phyloP scores from a whole-genome alignment of 2,797 vertebrate species.

The Etheostoma nigrum region DNA sequence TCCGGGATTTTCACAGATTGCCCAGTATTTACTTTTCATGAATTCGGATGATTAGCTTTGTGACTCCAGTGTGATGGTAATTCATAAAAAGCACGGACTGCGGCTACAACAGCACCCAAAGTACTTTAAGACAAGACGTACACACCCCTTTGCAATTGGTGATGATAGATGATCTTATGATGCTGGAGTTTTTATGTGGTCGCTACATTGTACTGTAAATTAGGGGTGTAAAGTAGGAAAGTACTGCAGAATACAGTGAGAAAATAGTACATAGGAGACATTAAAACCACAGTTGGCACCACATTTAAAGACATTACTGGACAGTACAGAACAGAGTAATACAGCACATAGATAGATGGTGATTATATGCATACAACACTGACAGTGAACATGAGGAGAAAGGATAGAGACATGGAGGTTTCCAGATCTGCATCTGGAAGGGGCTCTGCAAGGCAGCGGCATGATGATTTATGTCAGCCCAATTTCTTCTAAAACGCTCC shows the following conservation, averaged over 20 bases:
- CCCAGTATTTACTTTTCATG: background rate
- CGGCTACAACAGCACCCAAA: slow-evolving; percentile 47
- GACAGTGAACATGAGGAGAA: slow-evolving; percentile 83
- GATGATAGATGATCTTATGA: slow-evolving; percentile 34
- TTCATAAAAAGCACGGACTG: slow-evolving; percentile 18
- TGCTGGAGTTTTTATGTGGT: slow-evolving; percentile 43
- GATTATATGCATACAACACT: slow-evolving; percentile 82
- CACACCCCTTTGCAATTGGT: slow-evolving; percentile 15
- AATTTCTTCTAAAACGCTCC: slow-evolving; percentile 98
- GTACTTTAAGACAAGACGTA: slow-evolving; percentile 32
- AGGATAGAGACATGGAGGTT: slow-evolving; percentile 78
- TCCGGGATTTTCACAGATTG: background rate
- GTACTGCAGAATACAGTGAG: slow-evolving; percentile 44
- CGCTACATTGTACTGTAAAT: slow-evolving; percentile 76
- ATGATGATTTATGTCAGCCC: slow-evolving; percentile 92
- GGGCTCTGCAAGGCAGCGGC: slow-evolving; percentile 61
- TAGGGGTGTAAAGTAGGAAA: slow-evolving; percentile 2
- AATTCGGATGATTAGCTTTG: background rate
- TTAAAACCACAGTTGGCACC: slow-evolving; percentile 75
- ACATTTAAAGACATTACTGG: slow-evolving; percentile 63
- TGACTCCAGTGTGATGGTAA: background rate
- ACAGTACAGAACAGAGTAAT: slow-evolving; percentile 58
- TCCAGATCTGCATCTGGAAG: slow-evolving; percentile 44
- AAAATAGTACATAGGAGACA: slow-evolving; percentile 53
- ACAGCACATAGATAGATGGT: slow-evolving; percentile 55